Evolutionary conservation across 2,797 vertebrate genomes (phyloP), one percentile per base, ranked within the genome.

Genomic region (Lepus townsendii): DNA sequence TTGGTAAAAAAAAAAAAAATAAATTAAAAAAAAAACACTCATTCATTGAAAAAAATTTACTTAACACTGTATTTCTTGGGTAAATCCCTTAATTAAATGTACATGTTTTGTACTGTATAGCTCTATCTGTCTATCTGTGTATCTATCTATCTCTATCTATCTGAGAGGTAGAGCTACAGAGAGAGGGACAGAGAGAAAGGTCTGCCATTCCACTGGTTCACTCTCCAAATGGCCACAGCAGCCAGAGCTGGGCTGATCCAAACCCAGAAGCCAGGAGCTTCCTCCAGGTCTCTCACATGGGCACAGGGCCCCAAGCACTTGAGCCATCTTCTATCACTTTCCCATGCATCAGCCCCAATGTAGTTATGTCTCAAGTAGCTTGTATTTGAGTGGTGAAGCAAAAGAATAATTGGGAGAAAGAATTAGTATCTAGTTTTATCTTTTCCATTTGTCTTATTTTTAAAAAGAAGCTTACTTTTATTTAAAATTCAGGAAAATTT

Each of bases 401-500:
- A 77, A 90, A 38, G 54, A 90, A 79, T 79, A 86, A 96, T 68
- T 94, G 65, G 76, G 27, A 69, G 72, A 14, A 90, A 94, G 11
- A 95, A 79, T 90, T 88, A 96, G 93, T 35, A 85, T 57, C 54
- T 88, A 82, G 3, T 93, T 95, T 88, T 76, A 66, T 79, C 71
- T 88, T 91, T 94, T 95, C 47, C 13, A 69, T 77, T 91, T 96
- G 71, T 91, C 71, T 65, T 13, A 27, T 72, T 86, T 97, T 88
- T 47, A 3, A 82, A 95, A 95, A 66, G 57, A 84, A 83, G 26
- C 68, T 96, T 68, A 75, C 65, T 95, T 88, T 95, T 78, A 94
- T 87, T 96, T 90, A 91, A 97, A 94, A 85, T 93, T 80, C 75
- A 73, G 80, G 75, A 57, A 14, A 94, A 90, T 94, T 92, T 95